Base-by-base conservation (phyloP, 2,797 vertebrate species). In the Microctenopoma lineatum region DNA sequence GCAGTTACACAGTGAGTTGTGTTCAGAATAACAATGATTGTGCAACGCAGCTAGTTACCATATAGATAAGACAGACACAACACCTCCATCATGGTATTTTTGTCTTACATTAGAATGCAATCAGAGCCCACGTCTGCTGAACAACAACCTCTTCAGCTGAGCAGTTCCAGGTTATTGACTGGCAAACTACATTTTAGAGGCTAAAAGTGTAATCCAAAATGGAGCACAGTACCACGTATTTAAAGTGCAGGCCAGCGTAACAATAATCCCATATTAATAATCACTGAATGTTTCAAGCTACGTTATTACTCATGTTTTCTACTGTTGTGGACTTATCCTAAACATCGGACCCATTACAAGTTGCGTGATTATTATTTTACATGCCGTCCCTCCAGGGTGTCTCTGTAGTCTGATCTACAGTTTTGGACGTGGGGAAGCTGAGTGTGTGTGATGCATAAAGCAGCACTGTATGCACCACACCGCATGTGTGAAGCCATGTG, bases 21-120 rank as follows among this genome's bases (percentile, higher is more conserved):
- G 75, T 63, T 81, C 63, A 52, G 86, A 90, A 91, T 89, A 70
- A 69, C 75, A 88, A 91, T 84, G 59, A 64, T 75, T 55, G 21
- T 16, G 47, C 59, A 55, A 60, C 69, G 46, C 67, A 75, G 65
- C 87, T 91, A 50, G 85, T 92, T 92, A 89, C 80, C 90, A 92
- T 92, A 90, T 90, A 91, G 87, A 93, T 87, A 81, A 85, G 83
- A 77, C 62, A 72, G 60, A 74, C 54, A 25, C 64, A 69, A 52
- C 27, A 34, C 46, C 55, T 70, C 72, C 72, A 64, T 62, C 53
- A 10, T 53, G 66, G 47, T 72, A 41, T 70, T 79, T 86, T 45
- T 72, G 63, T 84, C 64, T 60, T 13, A 68, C 71, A 75, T 80
- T 78, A 87, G 52, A 68, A 50, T 1, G 27, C 75, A 84, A 84